Base-by-base conservation (phyloP, 2,797 vertebrate species). In the Urophycis tenuis region DNA sequence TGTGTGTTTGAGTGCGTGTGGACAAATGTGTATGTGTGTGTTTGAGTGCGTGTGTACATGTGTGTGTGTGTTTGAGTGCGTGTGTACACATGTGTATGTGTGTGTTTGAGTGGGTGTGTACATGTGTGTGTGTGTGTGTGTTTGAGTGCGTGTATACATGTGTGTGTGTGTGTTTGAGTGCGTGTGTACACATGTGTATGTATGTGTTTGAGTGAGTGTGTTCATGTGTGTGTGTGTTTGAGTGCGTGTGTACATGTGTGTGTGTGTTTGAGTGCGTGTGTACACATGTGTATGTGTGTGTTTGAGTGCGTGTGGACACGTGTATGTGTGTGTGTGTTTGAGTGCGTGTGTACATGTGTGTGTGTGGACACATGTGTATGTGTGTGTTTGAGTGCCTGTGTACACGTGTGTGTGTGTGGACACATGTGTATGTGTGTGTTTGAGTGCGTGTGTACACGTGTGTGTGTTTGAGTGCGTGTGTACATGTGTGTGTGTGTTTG, bases 261-360 rank as follows among this genome's bases (percentile, higher is more conserved):
- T 74, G 74, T 53, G 81, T 49, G 73, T 74, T 39, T 49, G 73
- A 45, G 73, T 74, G 73, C 39, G 72, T 73, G 72, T 73, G 72
- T 31, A 76, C 45, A 36, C 39, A 36, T 74, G 73, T 74, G 35
- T 70, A 60, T 9, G 35, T 36, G 33, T 34, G 14, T 19, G 71
- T 72, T 17, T 72, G 32, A 6, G 71, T 72, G 71, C 35, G 71
- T 34, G 71, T 72, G 71, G 22, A 33, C 77, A 19, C 73, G 74
- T 78, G 71, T 74, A 60, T 71, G 30, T 36, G 6, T 36, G 35
- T 7, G 35, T 10, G 3, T 35, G 35, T n/a, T n/a, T 35, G 35
- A 4, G 35, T 35, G 35, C 9, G 35, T 35, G 35, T 35, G 35
- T 35, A 4, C n/a, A n/a, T n/a, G n/a, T n/a, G n/a, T n/a, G n/a